These are phyloP conservation scores for Anableps anableps DNA, from an alignment of 2,797 vertebrate species.

Conservation along the genomic window DNA sequence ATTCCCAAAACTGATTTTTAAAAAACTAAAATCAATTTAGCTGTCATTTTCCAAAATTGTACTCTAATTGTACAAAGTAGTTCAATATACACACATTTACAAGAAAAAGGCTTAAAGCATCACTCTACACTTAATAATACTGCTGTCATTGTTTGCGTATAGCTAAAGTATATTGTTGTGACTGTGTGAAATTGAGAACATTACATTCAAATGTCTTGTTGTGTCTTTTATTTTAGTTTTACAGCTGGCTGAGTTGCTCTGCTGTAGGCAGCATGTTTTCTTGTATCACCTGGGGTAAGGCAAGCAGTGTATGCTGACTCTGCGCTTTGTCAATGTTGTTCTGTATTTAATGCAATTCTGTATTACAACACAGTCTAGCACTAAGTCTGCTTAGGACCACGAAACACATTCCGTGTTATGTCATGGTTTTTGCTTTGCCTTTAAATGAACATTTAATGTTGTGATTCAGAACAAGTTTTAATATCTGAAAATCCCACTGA, in stretches of 20 bases:
- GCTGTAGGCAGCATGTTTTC: slow-evolving; percentile 56
- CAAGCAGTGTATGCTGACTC: slow-evolving; percentile 49
- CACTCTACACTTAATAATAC: slow-evolving; percentile 24
- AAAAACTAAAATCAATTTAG: not conserved
- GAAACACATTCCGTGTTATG: slow-evolving; percentile 24
- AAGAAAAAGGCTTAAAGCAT: slow-evolving; percentile 18
- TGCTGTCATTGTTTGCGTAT: slow-evolving; percentile 53
- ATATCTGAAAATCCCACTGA: not conserved
- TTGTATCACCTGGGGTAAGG: slow-evolving; percentile 36
- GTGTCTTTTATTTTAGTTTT: slow-evolving; percentile 48
- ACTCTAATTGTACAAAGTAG: not conserved
- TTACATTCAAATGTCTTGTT: slow-evolving; percentile 41
- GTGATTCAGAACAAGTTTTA: slow-evolving; percentile 14
- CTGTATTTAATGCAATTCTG: slow-evolving; percentile 60
- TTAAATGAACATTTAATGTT: slow-evolving; percentile 23
- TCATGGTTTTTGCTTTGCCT: slow-evolving; percentile 9
- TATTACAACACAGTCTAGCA: slow-evolving; percentile 58
- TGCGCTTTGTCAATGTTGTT: slow-evolving; percentile 57
- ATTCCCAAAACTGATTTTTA: not conserved
- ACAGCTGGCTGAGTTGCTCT: slow-evolving; percentile 48
- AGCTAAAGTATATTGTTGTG: slow-evolving; percentile 38
- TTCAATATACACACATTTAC: not conserved
- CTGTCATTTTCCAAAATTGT: not conserved
- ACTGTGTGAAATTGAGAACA: slow-evolving; percentile 28
- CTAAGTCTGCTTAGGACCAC: slow-evolving; percentile 34